Percentiles rank a stretch among this genome's conserved stretches.
Conservation (phyloP, 1,140 invertebrate genomes). For the Ceratoteleas bidentatus region DNA sequence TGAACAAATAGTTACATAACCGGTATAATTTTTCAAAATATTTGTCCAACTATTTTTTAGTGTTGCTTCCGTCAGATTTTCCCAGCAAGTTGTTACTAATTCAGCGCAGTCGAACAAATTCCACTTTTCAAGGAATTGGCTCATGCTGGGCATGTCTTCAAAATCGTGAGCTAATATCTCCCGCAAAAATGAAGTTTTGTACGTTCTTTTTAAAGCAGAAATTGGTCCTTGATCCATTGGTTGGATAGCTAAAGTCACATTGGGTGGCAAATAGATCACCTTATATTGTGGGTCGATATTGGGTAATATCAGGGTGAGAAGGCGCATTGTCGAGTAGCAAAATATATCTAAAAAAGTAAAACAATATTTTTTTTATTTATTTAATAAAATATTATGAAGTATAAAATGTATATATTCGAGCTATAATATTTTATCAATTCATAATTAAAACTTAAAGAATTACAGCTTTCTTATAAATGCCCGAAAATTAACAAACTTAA, state of each 20-base stretch:
- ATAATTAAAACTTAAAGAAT: too few relatives aligned
- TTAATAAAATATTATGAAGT: too few relatives aligned
- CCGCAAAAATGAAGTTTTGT: background rate
- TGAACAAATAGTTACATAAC: background rate
- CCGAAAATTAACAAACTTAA: too few relatives aligned
- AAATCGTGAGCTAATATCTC: background rate
- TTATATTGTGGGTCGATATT: background rate
- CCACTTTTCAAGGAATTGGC: background rate
- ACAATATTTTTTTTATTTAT: too few relatives aligned
- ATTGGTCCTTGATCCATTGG: slow-evolving; percentile 6
- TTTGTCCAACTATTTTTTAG: background rate
- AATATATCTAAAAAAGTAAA: background rate
- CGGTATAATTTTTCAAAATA: background rate
- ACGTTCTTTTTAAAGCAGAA: background rate
- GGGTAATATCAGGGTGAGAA: background rate
- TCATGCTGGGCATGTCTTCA: background rate
- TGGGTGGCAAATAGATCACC: slow-evolving; percentile 1
- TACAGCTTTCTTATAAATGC: too few relatives aligned
- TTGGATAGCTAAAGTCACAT: background rate
- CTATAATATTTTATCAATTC: too few relatives aligned
- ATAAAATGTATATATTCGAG: too few relatives aligned
- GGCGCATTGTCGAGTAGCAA: background rate
- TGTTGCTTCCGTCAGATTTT: background rate
- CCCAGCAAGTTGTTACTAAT: background rate
- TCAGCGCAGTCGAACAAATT: background rate